Conservation (phyloP, 2,113 vertebrate species). For the Vombatus ursinus region DNA sequence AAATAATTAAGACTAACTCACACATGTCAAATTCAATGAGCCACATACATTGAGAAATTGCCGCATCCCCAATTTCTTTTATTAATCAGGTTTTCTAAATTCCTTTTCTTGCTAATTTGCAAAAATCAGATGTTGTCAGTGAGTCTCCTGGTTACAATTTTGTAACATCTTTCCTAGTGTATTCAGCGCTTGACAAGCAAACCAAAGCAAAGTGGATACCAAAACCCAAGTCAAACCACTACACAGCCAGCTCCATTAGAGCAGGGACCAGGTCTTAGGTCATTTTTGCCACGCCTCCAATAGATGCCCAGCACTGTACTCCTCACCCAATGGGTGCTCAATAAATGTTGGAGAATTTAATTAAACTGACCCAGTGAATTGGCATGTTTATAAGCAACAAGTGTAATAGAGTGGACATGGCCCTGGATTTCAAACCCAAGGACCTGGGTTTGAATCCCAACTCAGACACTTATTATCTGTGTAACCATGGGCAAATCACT, state of each 20-base stretch:
- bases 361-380: background rate
- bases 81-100: slow-evolving; percentile 62
- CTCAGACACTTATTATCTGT: background rate
- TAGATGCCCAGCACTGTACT: background rate
- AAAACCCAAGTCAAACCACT: background rate
- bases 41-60: slow-evolving; percentile 76
- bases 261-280: background rate
- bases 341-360: background rate
- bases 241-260: background rate
- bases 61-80: slow-evolving; percentile 64
- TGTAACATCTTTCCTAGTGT: background rate
- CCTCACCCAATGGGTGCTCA: background rate
- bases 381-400: background rate
- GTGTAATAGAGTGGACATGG: background rate
- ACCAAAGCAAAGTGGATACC: background rate
- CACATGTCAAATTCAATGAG: slow-evolving; percentile 76
- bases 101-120: slow-evolving; percentile 66
- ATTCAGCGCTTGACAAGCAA: background rate
- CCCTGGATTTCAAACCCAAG: background rate
- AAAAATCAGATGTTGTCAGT: slow-evolving; percentile 55
- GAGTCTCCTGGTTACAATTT: slow-evolving; percentile 36
- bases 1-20: slow-evolving; percentile 79
- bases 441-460: background rate
- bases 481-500: background rate
- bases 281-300: background rate